A percentile compares a stretch with the other conserved stretches of the same genome.
These are phyloP conservation scores for Congeria kusceri DNA, from an alignment of 2,888 invertebrate genomes.

Conservation along the genomic window DNA sequence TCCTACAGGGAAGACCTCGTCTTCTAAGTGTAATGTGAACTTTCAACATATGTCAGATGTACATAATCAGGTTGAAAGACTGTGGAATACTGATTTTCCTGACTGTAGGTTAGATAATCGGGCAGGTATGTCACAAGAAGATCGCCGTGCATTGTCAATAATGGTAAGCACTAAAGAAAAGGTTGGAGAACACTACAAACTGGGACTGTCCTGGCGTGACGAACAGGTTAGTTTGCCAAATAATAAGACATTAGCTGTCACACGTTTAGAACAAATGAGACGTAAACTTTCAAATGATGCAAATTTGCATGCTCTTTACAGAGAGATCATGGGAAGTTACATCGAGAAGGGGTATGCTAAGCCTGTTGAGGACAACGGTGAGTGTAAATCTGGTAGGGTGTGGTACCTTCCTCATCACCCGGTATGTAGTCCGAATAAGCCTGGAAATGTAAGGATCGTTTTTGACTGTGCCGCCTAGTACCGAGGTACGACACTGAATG, in stretches of 20 bases:
- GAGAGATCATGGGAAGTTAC: constrained; percentile 25
- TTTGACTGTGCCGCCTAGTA: constrained; percentile 47
- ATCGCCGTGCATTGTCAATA: not conserved
- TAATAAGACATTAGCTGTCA: constrained; percentile 20
- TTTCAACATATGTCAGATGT: no score
- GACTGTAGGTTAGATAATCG: not conserved
- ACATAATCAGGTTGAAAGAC: not conserved
- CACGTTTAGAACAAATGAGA: constrained; percentile 34
- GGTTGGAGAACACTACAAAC: constrained; percentile 19
- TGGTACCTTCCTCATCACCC: constrained; percentile 49
- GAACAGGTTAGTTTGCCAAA: constrained; percentile 30
- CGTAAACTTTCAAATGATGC: constrained; percentile 22
- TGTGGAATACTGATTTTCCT: constrained; percentile 29
- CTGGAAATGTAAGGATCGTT: constrained; percentile 31
- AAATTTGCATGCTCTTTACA: constrained; percentile 25
- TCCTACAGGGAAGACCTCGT: not conserved
- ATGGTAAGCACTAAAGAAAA: constrained; percentile 25
- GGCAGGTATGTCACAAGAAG: constrained; percentile 1
- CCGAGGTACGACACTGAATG: constrained; percentile 46
- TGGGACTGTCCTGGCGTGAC: constrained; percentile 28
- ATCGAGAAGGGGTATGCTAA: constrained; percentile 49
- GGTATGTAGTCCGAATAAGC: constrained; percentile 35
- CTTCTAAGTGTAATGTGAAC: not conserved
- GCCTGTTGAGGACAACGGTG: constrained; percentile 8
- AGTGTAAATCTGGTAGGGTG: not conserved